Evolutionary conservation across 1,140 invertebrate species (phyloP).

Genomic region (Hydropsyche tenuis): DNA sequence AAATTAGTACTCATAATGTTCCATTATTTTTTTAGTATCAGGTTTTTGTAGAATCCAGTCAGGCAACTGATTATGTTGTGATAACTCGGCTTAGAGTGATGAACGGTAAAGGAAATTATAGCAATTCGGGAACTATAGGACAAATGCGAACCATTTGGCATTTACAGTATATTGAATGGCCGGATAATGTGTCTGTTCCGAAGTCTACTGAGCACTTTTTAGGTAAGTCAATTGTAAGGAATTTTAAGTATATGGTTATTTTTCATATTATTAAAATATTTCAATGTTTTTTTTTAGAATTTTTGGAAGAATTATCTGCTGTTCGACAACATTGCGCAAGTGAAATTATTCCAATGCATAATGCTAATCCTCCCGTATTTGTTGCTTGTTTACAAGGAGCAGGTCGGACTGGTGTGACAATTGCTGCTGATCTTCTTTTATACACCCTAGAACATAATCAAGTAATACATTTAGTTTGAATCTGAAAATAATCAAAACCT

Average conservation of each 20-base stretch:
- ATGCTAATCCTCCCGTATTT: constrained; percentile 65
- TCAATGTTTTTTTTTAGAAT: constrained; percentile 64
- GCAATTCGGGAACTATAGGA: constrained; percentile 41
- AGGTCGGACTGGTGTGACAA: constrained; percentile 76
- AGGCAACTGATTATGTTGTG: constrained; percentile 54
- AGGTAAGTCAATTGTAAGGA: constrained; percentile 55
- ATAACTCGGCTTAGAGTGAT: constrained; percentile 53
- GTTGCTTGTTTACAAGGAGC: constrained; percentile 70
- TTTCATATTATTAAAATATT: constrained; percentile 2
- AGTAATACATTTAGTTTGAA: constrained; percentile 59
- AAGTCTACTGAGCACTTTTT: constrained; percentile 71
- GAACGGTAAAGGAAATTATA: constrained; percentile 38
- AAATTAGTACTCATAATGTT: constrained; percentile 2
- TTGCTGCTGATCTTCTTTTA: constrained; percentile 79
- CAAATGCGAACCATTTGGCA: constrained; percentile 74
- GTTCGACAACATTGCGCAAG: constrained; percentile 75
- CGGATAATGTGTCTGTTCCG: constrained; percentile 70
- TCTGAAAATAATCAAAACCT: neutral
- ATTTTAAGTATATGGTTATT: neutral
- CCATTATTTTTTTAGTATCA: constrained; percentile 67
- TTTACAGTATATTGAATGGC: constrained; percentile 81
- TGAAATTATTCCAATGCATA: constrained; percentile 71
- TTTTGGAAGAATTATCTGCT: constrained; percentile 85
- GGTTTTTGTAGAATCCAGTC: constrained; percentile 67
- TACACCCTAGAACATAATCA: constrained; percentile 88